phyloP scores from a whole-genome alignment of 2,888 invertebrate genomes.

The Drosophila gaucha region DNA sequence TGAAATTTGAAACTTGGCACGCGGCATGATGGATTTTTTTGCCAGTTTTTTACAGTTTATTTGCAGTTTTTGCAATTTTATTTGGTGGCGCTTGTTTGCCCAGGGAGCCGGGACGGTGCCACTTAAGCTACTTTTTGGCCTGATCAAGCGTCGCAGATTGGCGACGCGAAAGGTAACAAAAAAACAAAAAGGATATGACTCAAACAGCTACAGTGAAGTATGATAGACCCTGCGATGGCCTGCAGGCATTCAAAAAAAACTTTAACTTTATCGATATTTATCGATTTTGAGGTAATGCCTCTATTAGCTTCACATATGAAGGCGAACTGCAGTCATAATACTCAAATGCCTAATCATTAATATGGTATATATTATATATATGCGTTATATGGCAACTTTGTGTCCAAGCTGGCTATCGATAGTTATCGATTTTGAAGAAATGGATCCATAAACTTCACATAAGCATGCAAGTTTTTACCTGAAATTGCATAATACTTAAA shows the following conservation, averaged over 20 bases:
- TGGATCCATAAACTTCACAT: neutral
- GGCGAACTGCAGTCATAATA: too few species aligned
- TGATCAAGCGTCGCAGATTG: conserved; percentile 72
- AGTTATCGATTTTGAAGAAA: neutral
- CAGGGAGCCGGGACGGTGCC: conserved; percentile 72
- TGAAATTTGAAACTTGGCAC: conserved; percentile 74
- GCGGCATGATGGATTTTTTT: conserved; percentile 64
- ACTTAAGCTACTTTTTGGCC: conserved; percentile 62
- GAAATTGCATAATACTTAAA: too few species aligned
- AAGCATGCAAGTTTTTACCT: too few species aligned
- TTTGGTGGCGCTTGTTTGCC: conserved; percentile 33
- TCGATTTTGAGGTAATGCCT: neutral
- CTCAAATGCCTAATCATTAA: too few species aligned
- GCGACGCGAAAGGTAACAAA: conserved; percentile 69
- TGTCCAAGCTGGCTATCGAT: neutral
- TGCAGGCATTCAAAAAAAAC: neutral
- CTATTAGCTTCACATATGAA: too few species aligned
- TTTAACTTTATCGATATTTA: neutral
- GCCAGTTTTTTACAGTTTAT: neutral
- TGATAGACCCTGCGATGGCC: neutral
- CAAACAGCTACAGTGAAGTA: neutral
- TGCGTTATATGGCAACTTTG: neutral
- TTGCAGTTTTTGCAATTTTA: conserved; percentile 15
- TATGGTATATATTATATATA: too few species aligned
- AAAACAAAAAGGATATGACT: conserved; percentile 16